phyloP scores from a whole-genome alignment of 2,888 invertebrate species.

The Brenthis hecate region DNA sequence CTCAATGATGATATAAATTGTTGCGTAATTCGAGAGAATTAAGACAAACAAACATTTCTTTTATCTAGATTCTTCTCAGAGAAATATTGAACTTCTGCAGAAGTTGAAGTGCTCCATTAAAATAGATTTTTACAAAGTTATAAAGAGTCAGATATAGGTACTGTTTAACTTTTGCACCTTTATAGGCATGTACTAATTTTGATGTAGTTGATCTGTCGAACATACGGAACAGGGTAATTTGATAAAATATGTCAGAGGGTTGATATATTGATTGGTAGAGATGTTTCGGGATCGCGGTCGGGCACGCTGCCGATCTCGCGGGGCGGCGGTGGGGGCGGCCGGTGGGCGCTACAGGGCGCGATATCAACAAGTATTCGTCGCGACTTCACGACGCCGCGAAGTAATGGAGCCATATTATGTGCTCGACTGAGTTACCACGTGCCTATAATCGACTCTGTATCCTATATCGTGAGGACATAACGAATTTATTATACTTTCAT shows the following conservation, averaged over 20 bases:
- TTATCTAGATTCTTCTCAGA: too few species aligned
- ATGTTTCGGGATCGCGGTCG: neutral
- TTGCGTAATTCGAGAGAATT: too few species aligned
- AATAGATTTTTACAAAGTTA: too few species aligned
- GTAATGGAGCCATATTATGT: slow-evolving; percentile 32
- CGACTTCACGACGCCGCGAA: slow-evolving; percentile 38
- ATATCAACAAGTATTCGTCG: slow-evolving; percentile 44
- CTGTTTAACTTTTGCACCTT: neutral
- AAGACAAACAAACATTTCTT: too few species aligned
- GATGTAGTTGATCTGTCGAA: neutral
- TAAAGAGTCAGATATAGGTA: too few species aligned
- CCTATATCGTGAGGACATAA: neutral
- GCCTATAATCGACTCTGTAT: neutral
- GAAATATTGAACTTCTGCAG: too few species aligned
- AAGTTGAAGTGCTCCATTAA: too few species aligned
- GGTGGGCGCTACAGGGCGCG: slow-evolving; percentile 19
- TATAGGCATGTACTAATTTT: slow-evolving; percentile 1
- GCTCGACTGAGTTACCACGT: slow-evolving; percentile 19
- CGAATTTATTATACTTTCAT: neutral
- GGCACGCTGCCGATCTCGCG: neutral
- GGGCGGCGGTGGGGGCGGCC: slow-evolving; percentile 13
- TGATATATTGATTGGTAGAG: slow-evolving; percentile 13
- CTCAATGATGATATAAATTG: too few species aligned
- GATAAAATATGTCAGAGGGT: slow-evolving; percentile 4
- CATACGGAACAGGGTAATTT: slow-evolving; percentile 1